Conservation (phyloP, 2,797 vertebrate genomes). For the Centropyge bicolor region DNA sequence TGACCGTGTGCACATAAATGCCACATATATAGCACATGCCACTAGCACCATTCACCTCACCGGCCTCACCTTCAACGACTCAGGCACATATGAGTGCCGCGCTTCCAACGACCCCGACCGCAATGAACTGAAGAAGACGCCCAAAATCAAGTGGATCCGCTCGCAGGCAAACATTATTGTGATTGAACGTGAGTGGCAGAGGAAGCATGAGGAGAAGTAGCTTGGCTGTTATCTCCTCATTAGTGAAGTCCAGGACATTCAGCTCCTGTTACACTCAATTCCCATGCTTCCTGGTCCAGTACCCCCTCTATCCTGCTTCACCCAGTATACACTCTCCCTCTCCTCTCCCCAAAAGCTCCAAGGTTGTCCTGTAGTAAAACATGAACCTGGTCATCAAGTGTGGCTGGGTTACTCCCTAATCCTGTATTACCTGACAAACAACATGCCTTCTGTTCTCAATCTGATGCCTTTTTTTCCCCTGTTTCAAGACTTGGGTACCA, state of each 20-base stretch:
- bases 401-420: constrained; percentile 36
- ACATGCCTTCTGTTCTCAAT: constrained; percentile 43
- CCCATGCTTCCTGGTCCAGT: constrained; percentile 58
- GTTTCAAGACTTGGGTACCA: constrained; percentile 17
- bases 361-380: constrained; percentile 59
- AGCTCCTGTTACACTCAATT: constrained; percentile 60
- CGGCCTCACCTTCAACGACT: constrained; percentile 87
- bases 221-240: constrained; percentile 55
- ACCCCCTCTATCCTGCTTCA: constrained; percentile 49
- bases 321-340: constrained; percentile 48
- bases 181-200: constrained; percentile 94
- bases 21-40: constrained; percentile 91
- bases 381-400: constrained; percentile 39
- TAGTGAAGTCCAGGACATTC: constrained; percentile 72
- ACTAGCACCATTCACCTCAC: constrained; percentile 89
- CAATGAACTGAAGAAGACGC: constrained; percentile 93
- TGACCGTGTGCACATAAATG: constrained; percentile 90
- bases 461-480: constrained; percentile 65
- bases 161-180: constrained; percentile 96
- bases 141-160: constrained; percentile 97
- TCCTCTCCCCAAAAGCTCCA: constrained; percentile 49
- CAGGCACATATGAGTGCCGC: constrained; percentile 94
- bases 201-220: constrained; percentile 60
- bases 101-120: constrained; percentile 96
- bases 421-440: constrained; percentile 39